phyloP scores from a whole-genome alignment of 2,797 vertebrate species.

The Chelmon rostratus region DNA sequence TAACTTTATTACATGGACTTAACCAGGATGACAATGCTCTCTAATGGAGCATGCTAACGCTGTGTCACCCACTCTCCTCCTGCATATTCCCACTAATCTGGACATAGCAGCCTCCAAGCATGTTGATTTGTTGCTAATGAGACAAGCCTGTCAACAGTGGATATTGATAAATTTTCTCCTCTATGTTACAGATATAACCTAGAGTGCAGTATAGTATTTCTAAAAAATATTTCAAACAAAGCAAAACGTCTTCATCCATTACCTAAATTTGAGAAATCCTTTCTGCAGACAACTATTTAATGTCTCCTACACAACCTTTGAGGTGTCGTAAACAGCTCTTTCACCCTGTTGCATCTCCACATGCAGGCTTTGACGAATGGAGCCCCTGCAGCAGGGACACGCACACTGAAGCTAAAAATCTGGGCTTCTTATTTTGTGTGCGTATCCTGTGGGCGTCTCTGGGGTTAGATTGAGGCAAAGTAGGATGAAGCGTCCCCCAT shows the following conservation, averaged over 20 bases:
- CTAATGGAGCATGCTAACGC: conserved; percentile 72
- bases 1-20: conserved; percentile 65
- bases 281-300: not conserved
- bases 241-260: not conserved
- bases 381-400: not conserved
- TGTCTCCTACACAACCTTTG: not conserved
- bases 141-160: conserved; percentile 12
- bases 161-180: not conserved
- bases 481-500: conserved; percentile 2
- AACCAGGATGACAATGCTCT: conserved; percentile 60
- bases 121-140: conserved; percentile 66
- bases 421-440: conserved; percentile 30
- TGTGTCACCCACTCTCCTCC: conserved; percentile 61
- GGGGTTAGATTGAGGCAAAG: conserved; percentile 14
- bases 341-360: not conserved
- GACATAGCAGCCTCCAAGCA: conserved; percentile 40
- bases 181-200: not conserved
- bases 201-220: not conserved
- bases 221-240: not conserved
- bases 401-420: not conserved
- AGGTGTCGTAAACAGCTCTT: not conserved
- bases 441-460: conserved; percentile 17
- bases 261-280: not conserved
- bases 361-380: not conserved
- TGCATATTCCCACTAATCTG: conserved; percentile 59